Evolutionary conservation across 2,113 vertebrate genomes (phyloP).

Genomic region (Toxotes chatareus): DNA sequence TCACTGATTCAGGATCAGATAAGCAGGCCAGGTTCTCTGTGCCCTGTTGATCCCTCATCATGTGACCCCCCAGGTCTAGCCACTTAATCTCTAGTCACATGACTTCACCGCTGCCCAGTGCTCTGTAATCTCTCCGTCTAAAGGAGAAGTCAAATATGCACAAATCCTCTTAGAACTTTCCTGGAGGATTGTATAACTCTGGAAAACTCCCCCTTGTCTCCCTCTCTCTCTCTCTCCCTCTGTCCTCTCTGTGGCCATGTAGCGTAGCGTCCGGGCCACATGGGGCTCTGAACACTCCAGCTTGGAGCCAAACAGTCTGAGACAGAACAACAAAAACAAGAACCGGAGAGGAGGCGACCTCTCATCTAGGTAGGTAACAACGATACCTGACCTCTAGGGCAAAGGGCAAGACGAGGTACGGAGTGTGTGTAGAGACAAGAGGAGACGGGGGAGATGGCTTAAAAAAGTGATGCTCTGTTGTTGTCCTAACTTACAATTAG

Average conservation of each 20-base stretch:
- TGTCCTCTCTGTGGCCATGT: conserved; percentile 33
- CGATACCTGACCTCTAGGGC: conserved; percentile 60
- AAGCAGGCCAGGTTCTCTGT: conserved; percentile 37
- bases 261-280: conserved; percentile 17
- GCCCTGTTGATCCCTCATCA: conserved; percentile 58
- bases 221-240: conserved; percentile 12
- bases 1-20: conserved; percentile 36
- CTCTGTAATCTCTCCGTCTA: conserved; percentile 69
- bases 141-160: conserved; percentile 76
- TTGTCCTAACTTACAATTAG: conserved; percentile 78
- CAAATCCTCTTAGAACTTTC: conserved; percentile 77
- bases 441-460: conserved; percentile 26
- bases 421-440: conserved; percentile 3
- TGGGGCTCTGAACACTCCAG: conserved; percentile 21
- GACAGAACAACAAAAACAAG: conserved; percentile 53
- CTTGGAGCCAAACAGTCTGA: conserved; percentile 68
- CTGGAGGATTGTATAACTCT: conserved; percentile 58
- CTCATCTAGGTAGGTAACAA: conserved; percentile 47
- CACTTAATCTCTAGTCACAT: conserved; percentile 79
- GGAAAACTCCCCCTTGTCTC: conserved; percentile 24
- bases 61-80: conserved; percentile 66
- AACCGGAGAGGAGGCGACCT: conserved; percentile 25
- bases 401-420: conserved; percentile 59
- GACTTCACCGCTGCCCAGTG: conserved; percentile 64
- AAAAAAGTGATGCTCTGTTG: conserved; percentile 71